Evolutionary conservation across 2,888 invertebrate genomes (phyloP).

Genomic region (Eucera pruinosa): DNA sequence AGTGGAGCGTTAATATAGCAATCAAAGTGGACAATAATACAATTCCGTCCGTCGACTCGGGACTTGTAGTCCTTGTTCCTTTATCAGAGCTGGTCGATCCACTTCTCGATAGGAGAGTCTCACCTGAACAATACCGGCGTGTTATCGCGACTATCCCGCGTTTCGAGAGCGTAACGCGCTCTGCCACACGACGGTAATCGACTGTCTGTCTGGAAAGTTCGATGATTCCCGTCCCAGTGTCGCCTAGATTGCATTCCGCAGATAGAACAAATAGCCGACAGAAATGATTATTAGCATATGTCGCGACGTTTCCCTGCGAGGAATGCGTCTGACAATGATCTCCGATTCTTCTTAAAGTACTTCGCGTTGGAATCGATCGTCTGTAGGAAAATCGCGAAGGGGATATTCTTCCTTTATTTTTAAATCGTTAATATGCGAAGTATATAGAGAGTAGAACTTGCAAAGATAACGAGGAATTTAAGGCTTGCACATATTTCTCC

Average conservation of each 20-base stretch:
- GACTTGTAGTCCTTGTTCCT: constrained; percentile 41
- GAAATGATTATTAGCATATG: constrained; percentile 25
- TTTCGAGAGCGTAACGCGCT: constrained; percentile 12
- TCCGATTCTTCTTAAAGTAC: constrained; percentile 13
- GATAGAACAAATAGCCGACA: constrained; percentile 2
- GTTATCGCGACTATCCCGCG: constrained; percentile 34
- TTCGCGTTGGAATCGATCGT: no score
- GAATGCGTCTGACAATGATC: constrained; percentile 11
- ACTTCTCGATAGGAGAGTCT: constrained; percentile 51
- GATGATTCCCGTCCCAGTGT: constrained; percentile 45
- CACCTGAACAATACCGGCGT: constrained; percentile 29
- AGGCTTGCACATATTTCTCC: no score
- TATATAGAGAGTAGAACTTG: no score
- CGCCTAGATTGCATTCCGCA: constrained; percentile 43
- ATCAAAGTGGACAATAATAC: constrained; percentile 50
- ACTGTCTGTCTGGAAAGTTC: constrained; percentile 61
- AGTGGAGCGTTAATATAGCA: constrained; percentile 51
- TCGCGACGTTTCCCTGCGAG: constrained; percentile 3
- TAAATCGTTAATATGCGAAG: no score
- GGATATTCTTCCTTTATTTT: no score
- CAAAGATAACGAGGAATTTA: no score
- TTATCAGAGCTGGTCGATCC: constrained; percentile 46
- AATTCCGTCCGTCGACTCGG: constrained; percentile 23
- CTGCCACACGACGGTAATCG: constrained; percentile 35
- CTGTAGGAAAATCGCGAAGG: no score